Conservation (phyloP, 1,140 invertebrate species). For the Sycobia sp. region DNA sequence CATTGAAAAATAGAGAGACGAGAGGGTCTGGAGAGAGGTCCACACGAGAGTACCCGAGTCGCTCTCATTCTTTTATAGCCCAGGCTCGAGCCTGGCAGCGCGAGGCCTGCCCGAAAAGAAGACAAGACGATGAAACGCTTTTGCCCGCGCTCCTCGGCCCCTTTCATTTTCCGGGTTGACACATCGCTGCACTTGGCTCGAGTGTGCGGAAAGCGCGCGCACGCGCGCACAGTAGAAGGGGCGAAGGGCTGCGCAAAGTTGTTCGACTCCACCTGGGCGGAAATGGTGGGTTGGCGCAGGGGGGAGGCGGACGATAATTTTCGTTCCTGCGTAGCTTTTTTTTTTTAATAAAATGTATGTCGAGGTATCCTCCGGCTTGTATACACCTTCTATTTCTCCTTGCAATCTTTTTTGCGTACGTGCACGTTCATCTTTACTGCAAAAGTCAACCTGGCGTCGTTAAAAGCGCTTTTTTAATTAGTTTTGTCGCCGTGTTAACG, state of each 20-base stretch:
- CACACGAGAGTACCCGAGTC: slow-evolving; percentile 10
- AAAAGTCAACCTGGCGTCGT: too few species aligned
- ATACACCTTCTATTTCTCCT: background rate
- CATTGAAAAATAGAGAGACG: background rate
- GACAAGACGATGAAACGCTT: background rate
- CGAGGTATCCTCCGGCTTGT: background rate
- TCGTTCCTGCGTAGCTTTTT: background rate
- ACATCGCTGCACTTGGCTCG: slow-evolving; percentile 15
- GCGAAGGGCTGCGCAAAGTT: slow-evolving; percentile 1
- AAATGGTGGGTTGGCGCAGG: background rate
- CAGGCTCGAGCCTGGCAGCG: background rate
- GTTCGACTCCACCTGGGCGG: background rate
- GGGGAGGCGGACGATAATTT: background rate
- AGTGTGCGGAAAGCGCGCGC: too few species aligned
- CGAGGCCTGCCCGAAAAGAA: too few species aligned
- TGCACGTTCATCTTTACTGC: background rate
- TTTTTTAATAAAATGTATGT: slow-evolving; percentile 6
- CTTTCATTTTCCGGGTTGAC: slow-evolving; percentile 21
- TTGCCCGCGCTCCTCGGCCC: background rate
- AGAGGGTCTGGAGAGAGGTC: too few species aligned
- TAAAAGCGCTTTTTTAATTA: too few species aligned
- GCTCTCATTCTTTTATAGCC: slow-evolving; percentile 22
- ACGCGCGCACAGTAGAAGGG: too few species aligned
- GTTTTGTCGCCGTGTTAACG: too few species aligned
- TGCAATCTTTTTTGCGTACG: background rate